These are phyloP conservation scores for Sceloporus tristichus DNA, from an alignment of 2,113 vertebrate genomes.

Conservation along the genomic window DNA sequence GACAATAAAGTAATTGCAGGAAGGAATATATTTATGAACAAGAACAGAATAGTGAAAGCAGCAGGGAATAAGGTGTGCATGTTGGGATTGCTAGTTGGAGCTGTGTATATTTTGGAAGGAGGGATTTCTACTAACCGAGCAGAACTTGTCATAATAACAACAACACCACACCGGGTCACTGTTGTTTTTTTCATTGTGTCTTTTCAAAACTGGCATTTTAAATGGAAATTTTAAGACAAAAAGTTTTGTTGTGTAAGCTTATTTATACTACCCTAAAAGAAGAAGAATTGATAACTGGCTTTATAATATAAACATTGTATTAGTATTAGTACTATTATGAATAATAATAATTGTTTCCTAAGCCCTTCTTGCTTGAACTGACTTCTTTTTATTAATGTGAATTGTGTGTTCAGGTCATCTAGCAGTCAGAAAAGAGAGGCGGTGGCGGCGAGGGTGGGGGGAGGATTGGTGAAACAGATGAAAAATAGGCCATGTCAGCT, in stretches of 20 bases:
- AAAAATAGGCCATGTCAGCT: background rate
- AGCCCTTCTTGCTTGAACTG: background rate
- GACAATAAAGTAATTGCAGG: background rate
- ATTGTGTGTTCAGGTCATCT: background rate
- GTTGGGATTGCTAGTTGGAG: background rate
- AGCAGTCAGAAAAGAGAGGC: background rate
- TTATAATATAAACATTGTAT: constrained; percentile 19
- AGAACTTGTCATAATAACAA: constrained; percentile 7
- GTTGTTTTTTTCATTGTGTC: background rate
- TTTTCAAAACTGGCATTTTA: constrained; percentile 12
- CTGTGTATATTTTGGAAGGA: background rate
- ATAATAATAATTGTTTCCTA: background rate
- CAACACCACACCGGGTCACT: background rate
- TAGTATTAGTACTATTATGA: background rate
- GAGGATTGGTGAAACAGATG: background rate
- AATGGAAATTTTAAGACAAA: constrained; percentile 9
- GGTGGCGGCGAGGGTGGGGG: too few species aligned
- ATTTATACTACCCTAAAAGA: background rate
- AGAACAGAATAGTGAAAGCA: constrained; percentile 1
- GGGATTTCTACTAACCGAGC: background rate
- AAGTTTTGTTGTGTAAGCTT: constrained; percentile 14
- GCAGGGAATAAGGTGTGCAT: background rate
- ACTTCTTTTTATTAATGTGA: background rate
- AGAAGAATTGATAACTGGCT: background rate
- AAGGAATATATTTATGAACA: constrained; percentile 25